Evolutionary conservation across 2,797 vertebrate genomes (phyloP).

Genomic region (Enteromius mattozi): DNA sequence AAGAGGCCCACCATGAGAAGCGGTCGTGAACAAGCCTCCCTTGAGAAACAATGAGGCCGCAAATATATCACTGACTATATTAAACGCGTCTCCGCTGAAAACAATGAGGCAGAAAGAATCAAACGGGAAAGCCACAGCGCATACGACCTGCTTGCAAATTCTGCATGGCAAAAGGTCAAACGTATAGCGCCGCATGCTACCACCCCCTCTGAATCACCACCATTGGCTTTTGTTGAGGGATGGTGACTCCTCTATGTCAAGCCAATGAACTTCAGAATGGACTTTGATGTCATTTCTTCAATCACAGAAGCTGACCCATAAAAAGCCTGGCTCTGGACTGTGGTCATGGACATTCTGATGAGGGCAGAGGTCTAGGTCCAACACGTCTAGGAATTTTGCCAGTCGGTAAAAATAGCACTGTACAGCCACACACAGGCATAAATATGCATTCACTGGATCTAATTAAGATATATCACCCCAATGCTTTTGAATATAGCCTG

Average conservation of each 20-base stretch:
- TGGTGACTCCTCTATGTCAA: conserved; percentile 10
- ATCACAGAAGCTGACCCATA: conserved; percentile 46
- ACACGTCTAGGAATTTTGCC: conserved; percentile 41
- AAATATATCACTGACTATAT: conserved; percentile 48
- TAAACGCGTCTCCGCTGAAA: conserved; percentile 24
- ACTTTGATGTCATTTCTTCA: conserved; percentile 45
- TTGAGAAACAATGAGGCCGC: conserved; percentile 50
- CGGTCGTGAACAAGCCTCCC: conserved; percentile 40
- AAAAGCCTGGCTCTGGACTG: conserved; percentile 31
- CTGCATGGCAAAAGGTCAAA: conserved; percentile 36
- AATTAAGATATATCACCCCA: background rate
- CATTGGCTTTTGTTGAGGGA: conserved; percentile 31
- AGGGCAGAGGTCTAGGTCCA: conserved; percentile 43
- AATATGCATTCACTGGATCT: conserved; percentile 1
- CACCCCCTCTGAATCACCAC: conserved; percentile 18
- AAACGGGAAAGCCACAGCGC: background rate
- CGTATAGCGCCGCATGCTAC: background rate
- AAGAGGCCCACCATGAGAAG: conserved; percentile 35
- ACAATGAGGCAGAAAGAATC: conserved; percentile 27
- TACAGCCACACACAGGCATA: conserved; percentile 2
- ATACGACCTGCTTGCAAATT: background rate
- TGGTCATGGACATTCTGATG: conserved; percentile 41
- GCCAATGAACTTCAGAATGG: conserved; percentile 4
- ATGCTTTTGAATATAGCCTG: background rate
- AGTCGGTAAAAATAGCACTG: conserved; percentile 47